Evolutionary conservation across 2,797 vertebrate genomes (phyloP).

Genomic region (Picus viridis): DNA sequence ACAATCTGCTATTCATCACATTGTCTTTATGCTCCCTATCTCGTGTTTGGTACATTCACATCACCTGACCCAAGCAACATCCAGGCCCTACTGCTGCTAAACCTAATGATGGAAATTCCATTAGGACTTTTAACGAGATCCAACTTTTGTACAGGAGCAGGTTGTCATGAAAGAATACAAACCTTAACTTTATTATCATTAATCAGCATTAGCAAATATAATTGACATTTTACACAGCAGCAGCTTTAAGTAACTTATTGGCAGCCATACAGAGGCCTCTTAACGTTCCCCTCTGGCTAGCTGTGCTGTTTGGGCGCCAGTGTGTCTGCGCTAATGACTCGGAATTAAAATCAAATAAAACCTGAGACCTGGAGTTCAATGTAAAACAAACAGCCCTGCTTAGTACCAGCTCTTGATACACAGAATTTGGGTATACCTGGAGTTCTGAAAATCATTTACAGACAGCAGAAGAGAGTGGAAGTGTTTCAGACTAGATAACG

Average conservation of each 20-base stretch:
- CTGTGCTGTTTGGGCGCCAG: conserved; percentile 23
- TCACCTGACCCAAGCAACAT: background rate
- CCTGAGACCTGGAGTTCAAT: conserved; percentile 31
- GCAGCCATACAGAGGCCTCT: conserved; percentile 60
- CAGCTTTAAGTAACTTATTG: conserved; percentile 72
- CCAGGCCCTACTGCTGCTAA: background rate
- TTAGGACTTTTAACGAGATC: background rate
- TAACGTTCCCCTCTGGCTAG: conserved; percentile 64
- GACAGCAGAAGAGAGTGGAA: background rate
- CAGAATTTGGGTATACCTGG: background rate
- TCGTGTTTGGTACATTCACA: background rate
- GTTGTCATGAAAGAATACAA: conserved; percentile 21
- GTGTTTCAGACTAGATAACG: background rate
- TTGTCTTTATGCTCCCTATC: background rate
- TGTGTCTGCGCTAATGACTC: conserved; percentile 61
- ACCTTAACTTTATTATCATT: conserved; percentile 55
- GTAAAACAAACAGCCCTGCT: conserved; percentile 53
- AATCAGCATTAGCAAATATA: conserved; percentile 69
- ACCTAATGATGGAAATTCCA: background rate
- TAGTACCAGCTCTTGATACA: background rate
- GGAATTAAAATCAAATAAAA: conserved; percentile 74
- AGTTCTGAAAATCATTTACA: background rate
- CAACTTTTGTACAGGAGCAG: conserved; percentile 14
- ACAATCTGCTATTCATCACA: background rate
- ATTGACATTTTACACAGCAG: conserved; percentile 66